Conservation (phyloP, 2,113 vertebrate species). For the Pungitius pungitius region DNA sequence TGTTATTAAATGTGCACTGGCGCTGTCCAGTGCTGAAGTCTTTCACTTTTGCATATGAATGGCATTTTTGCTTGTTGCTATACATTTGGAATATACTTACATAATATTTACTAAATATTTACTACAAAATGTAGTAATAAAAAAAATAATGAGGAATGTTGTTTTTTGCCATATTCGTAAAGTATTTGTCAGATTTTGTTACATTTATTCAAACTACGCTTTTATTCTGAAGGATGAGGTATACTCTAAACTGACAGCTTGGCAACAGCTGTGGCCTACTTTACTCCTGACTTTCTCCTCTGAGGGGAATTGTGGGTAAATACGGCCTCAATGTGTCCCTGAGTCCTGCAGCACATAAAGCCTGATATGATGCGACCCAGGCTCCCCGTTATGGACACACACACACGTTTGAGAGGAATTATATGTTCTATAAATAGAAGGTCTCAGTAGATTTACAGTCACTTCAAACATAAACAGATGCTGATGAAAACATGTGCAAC, state of each 20-base stretch:
- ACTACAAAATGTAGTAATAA: no score
- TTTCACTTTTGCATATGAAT: no score
- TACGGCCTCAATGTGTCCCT: neutral
- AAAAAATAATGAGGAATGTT: no score
- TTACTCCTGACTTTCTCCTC: neutral
- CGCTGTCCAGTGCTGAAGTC: no score
- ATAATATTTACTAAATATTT: no score
- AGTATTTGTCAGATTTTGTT: neutral
- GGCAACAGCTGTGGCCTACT: conserved; percentile 29
- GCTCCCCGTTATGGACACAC: conserved; percentile 11
- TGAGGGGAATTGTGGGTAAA: neutral
- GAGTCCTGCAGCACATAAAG: conserved; percentile 11
- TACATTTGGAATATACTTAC: no score
- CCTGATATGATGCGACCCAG: neutral
- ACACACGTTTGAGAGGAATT: conserved; percentile 1
- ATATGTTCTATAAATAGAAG: conserved; percentile 1
- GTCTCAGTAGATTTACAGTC: neutral
- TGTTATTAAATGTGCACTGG: no score
- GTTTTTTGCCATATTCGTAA: no score
- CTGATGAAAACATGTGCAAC: conserved; percentile 5
- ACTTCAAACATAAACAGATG: neutral
- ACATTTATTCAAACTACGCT: neutral
- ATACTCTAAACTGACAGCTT: neutral
- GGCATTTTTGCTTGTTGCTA: no score
- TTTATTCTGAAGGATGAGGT: neutral